Conservation (phyloP, 2,113 vertebrate genomes). For the Alexandromys fortis region DNA sequence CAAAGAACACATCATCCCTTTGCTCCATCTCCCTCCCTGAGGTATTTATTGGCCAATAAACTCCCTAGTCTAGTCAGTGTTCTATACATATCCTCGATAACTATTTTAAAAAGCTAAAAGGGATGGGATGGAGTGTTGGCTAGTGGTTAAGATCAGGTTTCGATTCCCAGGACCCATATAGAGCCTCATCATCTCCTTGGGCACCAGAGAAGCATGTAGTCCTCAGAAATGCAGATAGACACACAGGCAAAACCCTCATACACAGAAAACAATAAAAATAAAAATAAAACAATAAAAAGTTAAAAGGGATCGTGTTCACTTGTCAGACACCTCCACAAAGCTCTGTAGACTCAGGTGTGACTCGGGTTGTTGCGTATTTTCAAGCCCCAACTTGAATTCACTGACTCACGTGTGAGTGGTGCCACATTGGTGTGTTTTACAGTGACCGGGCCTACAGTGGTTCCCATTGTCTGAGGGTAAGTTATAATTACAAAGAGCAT, state of each 20-base stretch:
- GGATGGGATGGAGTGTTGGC: not conserved
- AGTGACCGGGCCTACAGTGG: not conserved
- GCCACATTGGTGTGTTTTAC: not conserved
- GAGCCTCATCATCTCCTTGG: not conserved
- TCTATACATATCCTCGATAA: not conserved
- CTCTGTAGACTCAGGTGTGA: not conserved
- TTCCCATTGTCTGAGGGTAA: not conserved
- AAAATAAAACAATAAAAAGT: no score
- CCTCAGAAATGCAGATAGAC: not conserved
- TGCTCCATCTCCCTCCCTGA: not conserved
- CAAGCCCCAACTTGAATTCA: constrained; percentile 35
- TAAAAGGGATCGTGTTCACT: not conserved
- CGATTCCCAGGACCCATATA: not conserved
- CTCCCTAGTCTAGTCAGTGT: not conserved
- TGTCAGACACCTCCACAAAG: not conserved
- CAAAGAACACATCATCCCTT: not conserved
- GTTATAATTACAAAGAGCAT: constrained; percentile 48
- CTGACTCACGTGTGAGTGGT: not conserved
- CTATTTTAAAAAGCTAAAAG: not conserved
- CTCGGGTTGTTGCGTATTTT: not conserved
- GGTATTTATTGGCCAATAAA: not conserved
- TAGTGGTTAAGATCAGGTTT: not conserved
- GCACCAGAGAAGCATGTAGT: not conserved
- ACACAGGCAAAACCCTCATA: not conserved
- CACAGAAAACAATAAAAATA: not conserved